phyloP scores from a whole-genome alignment of 2,797 vertebrate species.

The Gambelia wislizenii region DNA sequence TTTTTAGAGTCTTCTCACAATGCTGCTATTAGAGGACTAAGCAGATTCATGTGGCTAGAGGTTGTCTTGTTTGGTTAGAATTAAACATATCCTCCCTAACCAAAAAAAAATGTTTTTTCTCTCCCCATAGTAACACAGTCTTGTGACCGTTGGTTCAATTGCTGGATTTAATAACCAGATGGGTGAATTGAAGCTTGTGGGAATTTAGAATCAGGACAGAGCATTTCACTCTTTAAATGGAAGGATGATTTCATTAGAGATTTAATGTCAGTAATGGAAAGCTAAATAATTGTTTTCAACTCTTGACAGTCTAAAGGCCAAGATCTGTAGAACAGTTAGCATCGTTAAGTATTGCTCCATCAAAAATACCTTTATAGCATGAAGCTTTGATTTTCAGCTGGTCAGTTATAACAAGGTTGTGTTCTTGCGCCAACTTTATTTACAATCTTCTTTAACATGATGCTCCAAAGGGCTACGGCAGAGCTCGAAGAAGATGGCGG shows the following conservation, averaged over 20 bases:
- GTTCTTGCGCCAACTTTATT: too few relatives aligned
- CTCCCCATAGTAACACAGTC: accelerated
- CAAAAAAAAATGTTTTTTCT: accelerated
- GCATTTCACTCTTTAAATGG: background rate
- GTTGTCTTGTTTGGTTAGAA: conserved; percentile 20
- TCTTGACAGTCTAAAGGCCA: background rate
- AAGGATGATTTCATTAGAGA: conserved; percentile 11
- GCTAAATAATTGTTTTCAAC: conserved; percentile 3
- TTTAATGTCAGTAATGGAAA: conserved; percentile 4
- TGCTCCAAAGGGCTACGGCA: too few relatives aligned
- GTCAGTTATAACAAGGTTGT: background rate
- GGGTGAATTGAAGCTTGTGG: conserved; percentile 2
- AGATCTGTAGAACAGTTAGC: background rate
- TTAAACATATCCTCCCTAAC: conserved; percentile 12
- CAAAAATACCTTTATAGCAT: background rate
- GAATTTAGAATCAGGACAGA: background rate
- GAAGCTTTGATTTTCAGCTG: background rate
- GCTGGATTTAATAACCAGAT: background rate
- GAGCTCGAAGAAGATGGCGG: too few relatives aligned
- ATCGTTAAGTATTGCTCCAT: background rate
- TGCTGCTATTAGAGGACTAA: conserved; percentile 31
- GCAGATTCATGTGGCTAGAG: conserved; percentile 38
- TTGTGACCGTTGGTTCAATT: background rate
- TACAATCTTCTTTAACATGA: too few relatives aligned
- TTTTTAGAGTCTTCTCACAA: conserved; percentile 27